Base-by-base conservation (phyloP, 2,113 vertebrate genomes). In the Brachyhypopomus occidentalis region DNA sequence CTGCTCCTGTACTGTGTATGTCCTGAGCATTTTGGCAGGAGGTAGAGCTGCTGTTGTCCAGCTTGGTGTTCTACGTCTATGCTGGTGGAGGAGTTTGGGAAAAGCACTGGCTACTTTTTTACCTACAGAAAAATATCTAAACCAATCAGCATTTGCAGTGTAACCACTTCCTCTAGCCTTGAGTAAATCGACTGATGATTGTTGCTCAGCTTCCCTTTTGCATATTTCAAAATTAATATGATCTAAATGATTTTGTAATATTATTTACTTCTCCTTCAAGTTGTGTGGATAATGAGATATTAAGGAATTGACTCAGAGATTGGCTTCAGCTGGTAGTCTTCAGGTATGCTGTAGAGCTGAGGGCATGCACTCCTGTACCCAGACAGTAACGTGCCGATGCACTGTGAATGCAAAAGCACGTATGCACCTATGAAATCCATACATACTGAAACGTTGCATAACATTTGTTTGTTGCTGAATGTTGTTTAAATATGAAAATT, bases 141-240 rank as follows among this genome's bases (percentile, higher is more conserved):
- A 92, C 87, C 87, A 87, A 90, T 91, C 84, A 90, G 60, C 83
- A 70, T 76, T 84, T 75, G 62, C 82, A 52, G 81, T 85, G 45
- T 83, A 89, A 93, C 91, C 84, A 85, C 84, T 83, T 71, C 86
- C 86, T 83, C 85, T 82, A 72, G 45, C 80, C 87, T 87, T 89
- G 90, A 91, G 92, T 92, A 90, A 87, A 83, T 90, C 91, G 91
- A 91, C 87, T 89, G 91, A 90, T 56, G 66, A 89, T 91, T 85
- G 78, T 74, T 83, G 78, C 78, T 84, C 69, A 41, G 82, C 72
- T 83, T 70, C 84, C 78, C 79, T 78, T 82, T 85, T 85, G 87
- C 88, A 88, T 89, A 81, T 90, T 91, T 91, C 86, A 89, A 90
- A 92, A 91, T 91, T 89, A 89, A 81, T 84, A 84, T 87, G 85